These are phyloP conservation scores for Paracentrotus lividus DNA, from an alignment of 53 echinoderm and acorn worm genomes.

Conservation along the genomic window DNA sequence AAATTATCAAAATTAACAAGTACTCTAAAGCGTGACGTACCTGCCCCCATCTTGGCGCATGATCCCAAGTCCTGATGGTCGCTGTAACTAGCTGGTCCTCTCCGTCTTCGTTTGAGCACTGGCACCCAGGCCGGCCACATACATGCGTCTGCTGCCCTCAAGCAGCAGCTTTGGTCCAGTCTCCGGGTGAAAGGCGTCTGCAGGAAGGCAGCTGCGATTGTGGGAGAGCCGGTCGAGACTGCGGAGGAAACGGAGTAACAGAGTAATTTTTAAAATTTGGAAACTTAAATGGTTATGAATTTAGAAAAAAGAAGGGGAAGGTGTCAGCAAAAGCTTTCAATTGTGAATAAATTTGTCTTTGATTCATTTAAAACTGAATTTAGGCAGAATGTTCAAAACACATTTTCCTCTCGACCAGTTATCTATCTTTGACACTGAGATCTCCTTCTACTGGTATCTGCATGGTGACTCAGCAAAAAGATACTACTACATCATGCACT, in stretches of 20 bases:
- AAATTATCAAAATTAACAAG: too few relatives aligned
- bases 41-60: constrained; percentile 73
- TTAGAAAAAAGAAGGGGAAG: too few relatives aligned
- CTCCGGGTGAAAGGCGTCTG: background rate
- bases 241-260: background rate
- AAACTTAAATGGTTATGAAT: too few relatives aligned
- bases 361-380: background rate
- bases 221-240: background rate
- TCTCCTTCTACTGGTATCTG: background rate
- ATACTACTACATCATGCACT: background rate
- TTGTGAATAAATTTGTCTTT: background rate
- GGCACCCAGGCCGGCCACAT: constrained; percentile 75
- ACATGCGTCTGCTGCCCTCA: constrained; percentile 68
- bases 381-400: background rate
- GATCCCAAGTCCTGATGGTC: constrained; percentile 33
- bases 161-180: constrained; percentile 39
- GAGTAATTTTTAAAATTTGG: background rate
- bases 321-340: background rate
- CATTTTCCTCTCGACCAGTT: background rate
- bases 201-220: background rate
- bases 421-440: background rate
- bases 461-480: background rate
- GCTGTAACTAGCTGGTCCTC: background rate
- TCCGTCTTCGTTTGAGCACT: constrained; percentile 69
- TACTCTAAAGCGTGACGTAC: background rate